Evolutionary conservation across 2,888 invertebrate genomes (phyloP), one percentile per base, ranked within the genome.

Genomic region (Poecilus cupreus): DNA sequence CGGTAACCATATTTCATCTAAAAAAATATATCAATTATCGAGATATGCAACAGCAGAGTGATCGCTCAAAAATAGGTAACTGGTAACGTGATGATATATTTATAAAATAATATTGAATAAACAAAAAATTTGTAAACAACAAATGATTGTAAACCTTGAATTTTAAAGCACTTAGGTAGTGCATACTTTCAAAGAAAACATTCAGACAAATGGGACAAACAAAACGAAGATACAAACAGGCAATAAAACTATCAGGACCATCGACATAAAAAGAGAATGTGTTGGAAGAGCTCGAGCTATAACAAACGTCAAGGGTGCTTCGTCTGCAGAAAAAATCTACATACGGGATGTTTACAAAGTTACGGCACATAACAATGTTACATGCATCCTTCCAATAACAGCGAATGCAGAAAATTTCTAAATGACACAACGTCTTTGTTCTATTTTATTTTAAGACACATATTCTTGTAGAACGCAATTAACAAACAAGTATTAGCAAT

Each of bases 291-390:
- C 70, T 20, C n/a, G 8, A 57, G 37, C 10, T 60, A 11, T 20
- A 60, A 13, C 60, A 60, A 54, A 22, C 22, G 54, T 54, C 13
- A 11, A 13, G 51, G 51, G 51, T 0, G 16, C 60, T 60, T 60
- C 26, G 32, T 8, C 32, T 57, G 39, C 37, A 39, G 22, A 32
- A 78, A 64, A 64, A 78, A 70, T 20, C 60, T 75, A 2, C 32
- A 54, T 78, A 78, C 78, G 68, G 78, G 78, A 64, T 78, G 78
- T 78, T 78, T 78, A 78, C 32, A 26, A 78, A 78, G 78, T 49
- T 18, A 64, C 57, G 60, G 20, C 11, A 46, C 32, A 78, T 49
- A 78, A 78, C 54, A 32, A 76, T 10, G 16, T 24, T 18, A 75
- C 26, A 51, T n/a, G n/a, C n/a, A n/a, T n/a, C n/a, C 26, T 22